Base-by-base conservation (phyloP, 1,140 invertebrate genomes). In the Papilio helenus region DNA sequence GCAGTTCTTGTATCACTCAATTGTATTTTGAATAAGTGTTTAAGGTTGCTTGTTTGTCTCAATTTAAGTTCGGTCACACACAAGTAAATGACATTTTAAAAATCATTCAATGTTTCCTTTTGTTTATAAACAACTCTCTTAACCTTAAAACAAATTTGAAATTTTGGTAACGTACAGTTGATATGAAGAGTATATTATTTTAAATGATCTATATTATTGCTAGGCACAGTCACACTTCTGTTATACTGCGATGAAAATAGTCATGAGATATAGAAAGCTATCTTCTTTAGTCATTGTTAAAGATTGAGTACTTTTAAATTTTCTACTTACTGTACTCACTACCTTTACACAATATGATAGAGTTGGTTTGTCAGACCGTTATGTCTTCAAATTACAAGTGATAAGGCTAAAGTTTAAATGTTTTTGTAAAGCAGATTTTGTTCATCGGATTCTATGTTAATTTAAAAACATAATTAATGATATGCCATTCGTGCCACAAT, bases 21-120 rank as follows among this genome's bases (percentile, higher is more conserved):
- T 65, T 91, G 88, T 88, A 90, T 82, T 84, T 92, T 87, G 91
- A 92, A 93, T 93, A 92, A 82, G 78, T 85, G 79, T 74, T 86
- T 83, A 80, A 81, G 73, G 79, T 76, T 85, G 83, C 85, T 87
- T 87, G 87, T 87, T 77, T 77, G 58, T 65, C 2, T 82, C 86
- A 86, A 86, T 87, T 81, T 87, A 79, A 82, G 85, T 73, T 84
- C 58, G 68, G 61, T 77, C 80, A 78, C 80, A 78, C 72, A 78
- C 58, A 79, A 74, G 77, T 80, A 82, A 80, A 73, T 80, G 42
- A 80, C 65, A 55, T 77, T 81, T 85, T 85, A 82, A 83, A 84
- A 83, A 73, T 26, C 34, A 80, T 73, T 73, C 42, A 44, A 73
- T 20, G 12, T 46, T 46, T 49, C 12, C 39, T 23, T 7, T 73